Evolutionary conservation across 2,797 vertebrate species (phyloP), one percentile per base, ranked within the genome.

Genomic region (Brachyrhaphis roseni): DNA sequence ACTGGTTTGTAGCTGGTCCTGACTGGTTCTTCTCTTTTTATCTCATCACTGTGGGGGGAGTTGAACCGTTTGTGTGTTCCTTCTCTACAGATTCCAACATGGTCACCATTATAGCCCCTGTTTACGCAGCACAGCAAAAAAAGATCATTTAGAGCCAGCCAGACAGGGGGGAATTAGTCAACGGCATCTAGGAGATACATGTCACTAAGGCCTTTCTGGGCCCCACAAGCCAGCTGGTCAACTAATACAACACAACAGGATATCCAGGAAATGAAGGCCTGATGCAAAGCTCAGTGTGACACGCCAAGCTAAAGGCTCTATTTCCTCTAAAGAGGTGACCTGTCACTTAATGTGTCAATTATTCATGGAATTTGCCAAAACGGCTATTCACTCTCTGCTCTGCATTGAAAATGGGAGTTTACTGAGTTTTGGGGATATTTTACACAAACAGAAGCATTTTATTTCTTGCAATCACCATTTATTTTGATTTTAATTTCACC

Each of bases 1-100:
- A 94, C 94, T 91, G 94, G 95, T 95, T 95, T 49, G 82, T 87
- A 93, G 91, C 96, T 96, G 94, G 95, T 96, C 91, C 85, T 91
- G 92, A 90, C 96, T 95, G 94, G 96, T 95, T 96, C 92, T 87
- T 84, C 92, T 85, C 83, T 92, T 92, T 94, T 93, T 88, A 93
- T 91, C 89, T 84, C 82, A 80, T 72, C 82, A 81, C 73, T 89
- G 85, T 89, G 78, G 85, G 82, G 83, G 89, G 55, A 59, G 84
- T 87, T 90, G 81, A 81, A 76, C 77, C 74, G 68, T 91, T 91
- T 92, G 86, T 92, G 85, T 88, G 80, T 82, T 85, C 81, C 79
- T 91, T 77, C 83, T 87, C 87, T 82, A 64, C 78, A 84, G 82
- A 89, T 83, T 82, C 89, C 81, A 77, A 79, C 74, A 57, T 84